Evolutionary conservation across 2,113 vertebrate species (phyloP).

Genomic region (Salvator merianae): DNA sequence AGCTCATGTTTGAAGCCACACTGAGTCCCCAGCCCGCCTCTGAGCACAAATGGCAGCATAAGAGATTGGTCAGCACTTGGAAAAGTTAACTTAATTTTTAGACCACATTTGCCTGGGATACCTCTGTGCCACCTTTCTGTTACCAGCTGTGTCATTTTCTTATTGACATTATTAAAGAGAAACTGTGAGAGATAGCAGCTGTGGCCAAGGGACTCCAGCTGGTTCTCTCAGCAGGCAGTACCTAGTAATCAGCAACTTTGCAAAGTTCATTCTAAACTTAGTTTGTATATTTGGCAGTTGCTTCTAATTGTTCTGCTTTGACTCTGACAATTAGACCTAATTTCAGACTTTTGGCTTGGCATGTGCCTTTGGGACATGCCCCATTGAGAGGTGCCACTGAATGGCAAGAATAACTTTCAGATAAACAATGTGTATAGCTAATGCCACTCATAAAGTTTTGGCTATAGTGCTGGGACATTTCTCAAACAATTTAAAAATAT

Average conservation of each 20-base stretch:
- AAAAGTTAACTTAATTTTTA: not conserved
- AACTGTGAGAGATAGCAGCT: not conserved
- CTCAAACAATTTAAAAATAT: not conserved
- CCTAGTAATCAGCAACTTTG: not conserved
- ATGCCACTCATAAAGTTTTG: not conserved
- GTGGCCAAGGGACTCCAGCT: not conserved
- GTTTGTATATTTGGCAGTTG: not conserved
- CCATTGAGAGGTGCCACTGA: not conserved
- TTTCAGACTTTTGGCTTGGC: not conserved
- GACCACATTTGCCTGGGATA: too few relatives aligned
- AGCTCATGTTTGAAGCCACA: too few relatives aligned
- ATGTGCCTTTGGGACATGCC: not conserved
- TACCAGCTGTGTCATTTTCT: not conserved
- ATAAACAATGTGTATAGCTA: not conserved
- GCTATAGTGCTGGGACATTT: not conserved
- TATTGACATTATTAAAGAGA: constrained; percentile 1
- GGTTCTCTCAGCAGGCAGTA: not conserved
- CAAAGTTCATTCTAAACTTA: constrained; percentile 20
- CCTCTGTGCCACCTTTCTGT: not conserved
- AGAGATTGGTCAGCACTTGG: not conserved
- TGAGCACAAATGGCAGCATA: not conserved
- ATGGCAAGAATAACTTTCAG: not conserved
- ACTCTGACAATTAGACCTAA: constrained; percentile 1
- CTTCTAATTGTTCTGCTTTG: not conserved
- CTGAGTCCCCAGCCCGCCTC: too few relatives aligned